Base-by-base conservation (phyloP, 2,113 vertebrate species). In the Fulica atra region DNA sequence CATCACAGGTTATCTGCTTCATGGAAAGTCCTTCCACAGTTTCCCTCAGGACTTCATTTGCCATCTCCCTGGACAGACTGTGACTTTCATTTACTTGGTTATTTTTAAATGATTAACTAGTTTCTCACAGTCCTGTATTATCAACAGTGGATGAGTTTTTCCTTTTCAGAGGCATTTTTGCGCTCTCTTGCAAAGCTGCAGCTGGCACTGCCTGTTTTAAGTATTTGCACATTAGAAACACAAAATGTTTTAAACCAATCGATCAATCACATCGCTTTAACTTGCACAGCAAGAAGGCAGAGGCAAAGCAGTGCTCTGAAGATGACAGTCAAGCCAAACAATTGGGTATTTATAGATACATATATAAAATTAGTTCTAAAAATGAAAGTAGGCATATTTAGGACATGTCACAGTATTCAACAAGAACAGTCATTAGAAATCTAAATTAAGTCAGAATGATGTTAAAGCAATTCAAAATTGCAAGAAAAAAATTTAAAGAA, bases 361-460 rank as follows among this genome's bases (percentile, higher is more conserved):
- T 84, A 57, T 26, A 84, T 42, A 84, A 91, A 95, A 92, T 80
- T 68, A 61, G 57, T 71, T 88, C 95, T 86, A 94, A 92, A 89
- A 96, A 93, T 74, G 80, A 68, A 84, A 93, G 68, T 11, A 68
- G 80, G 69, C 35, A 71, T 64, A 94, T 96, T 94, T 94, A 95
- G 90, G 92, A 91, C 88, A 88, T 44, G 65, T 84, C 86, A 85
- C n/a, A 74, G 74, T 74, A 56, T 84, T 94, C 64, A 88, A 28
- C 31, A 86, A 81, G 90, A 95, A 90, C 42, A 36, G 56, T 89
- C 73, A 94, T 96, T 95, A 92, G 44, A 33, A 94, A 76, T 38
- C 53, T 69, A 88, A 94, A 91, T 59, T 88, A 72, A 92, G 61
- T 57, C 3, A 6, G 48, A 91, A 83, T 68, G 15, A 78, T 83